Percentiles rank a stretch among this genome's conserved stretches.
phyloP scores from a whole-genome alignment of 2,888 invertebrate species.

The Agrenia bidenticulata region DNA sequence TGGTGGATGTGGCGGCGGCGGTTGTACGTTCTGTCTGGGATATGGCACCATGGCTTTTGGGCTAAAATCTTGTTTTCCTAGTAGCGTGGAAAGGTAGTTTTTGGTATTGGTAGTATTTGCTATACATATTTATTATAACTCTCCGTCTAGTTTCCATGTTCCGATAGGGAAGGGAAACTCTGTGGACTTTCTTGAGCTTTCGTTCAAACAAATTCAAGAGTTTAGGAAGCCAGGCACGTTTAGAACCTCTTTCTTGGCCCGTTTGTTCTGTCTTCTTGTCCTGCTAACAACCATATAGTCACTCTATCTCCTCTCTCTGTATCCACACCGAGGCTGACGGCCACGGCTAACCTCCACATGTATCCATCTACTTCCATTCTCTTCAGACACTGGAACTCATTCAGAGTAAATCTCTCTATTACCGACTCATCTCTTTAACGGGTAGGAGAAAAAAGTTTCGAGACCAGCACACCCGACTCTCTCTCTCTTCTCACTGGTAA shows the following conservation, averaged over 20 bases:
- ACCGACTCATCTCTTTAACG: not conserved
- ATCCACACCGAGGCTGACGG: not conserved
- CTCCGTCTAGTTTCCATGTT: too few species aligned
- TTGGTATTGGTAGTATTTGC: too few species aligned
- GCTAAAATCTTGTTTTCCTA: too few species aligned
- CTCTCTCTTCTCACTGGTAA: too few species aligned
- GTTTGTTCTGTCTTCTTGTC: conserved; percentile 38
- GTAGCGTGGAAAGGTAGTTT: too few species aligned
- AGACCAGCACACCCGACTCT: too few species aligned
- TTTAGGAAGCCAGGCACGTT: conserved; percentile 48
- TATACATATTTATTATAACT: too few species aligned
- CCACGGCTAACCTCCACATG: not conserved
- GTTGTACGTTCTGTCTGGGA: too few species aligned
- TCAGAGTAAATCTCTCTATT: conserved; percentile 11
- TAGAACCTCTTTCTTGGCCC: conserved; percentile 49
- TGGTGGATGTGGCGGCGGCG: too few species aligned
- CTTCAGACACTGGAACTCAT: not conserved
- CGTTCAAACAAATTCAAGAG: conserved; percentile 11
- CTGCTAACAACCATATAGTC: conserved; percentile 9
- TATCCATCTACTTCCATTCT: too few species aligned
- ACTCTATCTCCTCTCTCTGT: not conserved
- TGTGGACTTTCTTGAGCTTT: not conserved
- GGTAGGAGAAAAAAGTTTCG: not conserved
- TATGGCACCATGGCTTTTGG: too few species aligned
- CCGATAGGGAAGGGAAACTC: too few species aligned